Evolutionary conservation across 2,888 invertebrate genomes (phyloP).

Genomic region (Caenorhabditis virilis): DNA sequence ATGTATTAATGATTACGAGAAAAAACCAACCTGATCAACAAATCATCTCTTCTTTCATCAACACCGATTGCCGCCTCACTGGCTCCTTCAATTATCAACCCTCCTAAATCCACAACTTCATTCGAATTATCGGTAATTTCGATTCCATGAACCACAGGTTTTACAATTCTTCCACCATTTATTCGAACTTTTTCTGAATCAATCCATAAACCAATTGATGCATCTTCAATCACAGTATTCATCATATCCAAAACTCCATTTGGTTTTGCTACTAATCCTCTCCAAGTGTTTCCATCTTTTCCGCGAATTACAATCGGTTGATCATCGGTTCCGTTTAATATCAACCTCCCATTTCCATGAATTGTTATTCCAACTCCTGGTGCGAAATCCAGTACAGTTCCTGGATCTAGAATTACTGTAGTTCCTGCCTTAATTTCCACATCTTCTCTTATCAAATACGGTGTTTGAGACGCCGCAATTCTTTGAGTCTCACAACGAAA

Average conservation of each 20-base stretch:
- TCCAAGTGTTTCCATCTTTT: slow-evolving; percentile 33
- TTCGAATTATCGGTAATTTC: slow-evolving; percentile 43
- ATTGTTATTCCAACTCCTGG: slow-evolving; percentile 40
- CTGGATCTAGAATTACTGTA: slow-evolving; percentile 33
- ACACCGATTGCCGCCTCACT: slow-evolving; percentile 40
- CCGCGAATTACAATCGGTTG: slow-evolving; percentile 23
- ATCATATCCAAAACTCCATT: slow-evolving; percentile 27
- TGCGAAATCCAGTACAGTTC: slow-evolving; percentile 37
- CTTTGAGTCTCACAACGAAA: slow-evolving; percentile 6
- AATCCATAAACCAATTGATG: slow-evolving; percentile 45
- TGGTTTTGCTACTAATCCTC: slow-evolving; percentile 36
- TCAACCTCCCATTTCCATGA: slow-evolving; percentile 27
- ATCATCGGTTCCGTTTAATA: slow-evolving; percentile 37
- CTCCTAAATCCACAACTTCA: slow-evolving; percentile 39
- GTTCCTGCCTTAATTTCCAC: slow-evolving; percentile 23
- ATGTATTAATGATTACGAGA: no score
- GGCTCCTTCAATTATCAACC: slow-evolving; percentile 36
- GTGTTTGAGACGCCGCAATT: slow-evolving; percentile 11
- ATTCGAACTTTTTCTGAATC: slow-evolving; percentile 43
- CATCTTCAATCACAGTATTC: slow-evolving; percentile 27
- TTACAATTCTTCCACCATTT: slow-evolving; percentile 17
- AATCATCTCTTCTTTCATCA: slow-evolving; percentile 39
- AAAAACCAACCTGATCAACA: no score
- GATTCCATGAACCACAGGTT: slow-evolving; percentile 39
- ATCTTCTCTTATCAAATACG: slow-evolving; percentile 32